These are phyloP conservation scores for Chitala chitala DNA, from an alignment of 2,113 vertebrate species.

Conservation along the genomic window DNA sequence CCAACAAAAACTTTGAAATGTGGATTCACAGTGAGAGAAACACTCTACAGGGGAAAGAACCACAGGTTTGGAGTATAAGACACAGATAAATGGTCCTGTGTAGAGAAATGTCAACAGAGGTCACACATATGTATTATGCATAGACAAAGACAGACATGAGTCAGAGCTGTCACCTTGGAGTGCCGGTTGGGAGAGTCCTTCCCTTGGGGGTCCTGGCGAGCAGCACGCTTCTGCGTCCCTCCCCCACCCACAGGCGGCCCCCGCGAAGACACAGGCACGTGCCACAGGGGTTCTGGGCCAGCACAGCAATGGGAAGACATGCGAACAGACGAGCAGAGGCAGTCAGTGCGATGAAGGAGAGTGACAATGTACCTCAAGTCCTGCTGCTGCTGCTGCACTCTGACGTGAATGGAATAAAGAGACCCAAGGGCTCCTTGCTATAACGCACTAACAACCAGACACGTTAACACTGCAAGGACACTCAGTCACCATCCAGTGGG, in stretches of 20 bases:
- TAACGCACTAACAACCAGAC: background rate
- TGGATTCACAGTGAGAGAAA: too few relatives aligned
- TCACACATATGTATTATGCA: too few relatives aligned
- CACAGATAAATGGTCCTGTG: too few relatives aligned
- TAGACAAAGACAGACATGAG: background rate
- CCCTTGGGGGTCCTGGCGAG: constrained; percentile 69
- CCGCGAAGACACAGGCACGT: constrained; percentile 67
- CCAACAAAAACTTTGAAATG: background rate
- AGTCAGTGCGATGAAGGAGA: background rate
- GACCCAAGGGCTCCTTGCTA: constrained; percentile 54
- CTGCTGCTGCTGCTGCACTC: background rate
- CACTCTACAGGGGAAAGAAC: too few relatives aligned
- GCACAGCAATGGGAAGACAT: constrained; percentile 28
- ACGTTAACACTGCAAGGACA: too few relatives aligned
- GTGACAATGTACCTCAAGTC: background rate
- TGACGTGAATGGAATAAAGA: constrained; percentile 39
- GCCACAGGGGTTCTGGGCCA: constrained; percentile 80
- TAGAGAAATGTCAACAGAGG: too few relatives aligned
- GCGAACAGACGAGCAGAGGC: constrained; percentile 10
- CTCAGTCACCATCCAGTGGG: too few relatives aligned
- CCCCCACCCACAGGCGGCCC: constrained; percentile 52
- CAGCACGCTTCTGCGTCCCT: constrained; percentile 58
- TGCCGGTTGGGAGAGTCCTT: constrained; percentile 83
- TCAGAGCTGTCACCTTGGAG: constrained; percentile 69
- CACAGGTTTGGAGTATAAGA: too few relatives aligned